A percentile compares a stretch with the other conserved stretches of the same genome.
phyloP scores from a whole-genome alignment of 2,888 invertebrate species.

The Rhynchonema sp. region DNA sequence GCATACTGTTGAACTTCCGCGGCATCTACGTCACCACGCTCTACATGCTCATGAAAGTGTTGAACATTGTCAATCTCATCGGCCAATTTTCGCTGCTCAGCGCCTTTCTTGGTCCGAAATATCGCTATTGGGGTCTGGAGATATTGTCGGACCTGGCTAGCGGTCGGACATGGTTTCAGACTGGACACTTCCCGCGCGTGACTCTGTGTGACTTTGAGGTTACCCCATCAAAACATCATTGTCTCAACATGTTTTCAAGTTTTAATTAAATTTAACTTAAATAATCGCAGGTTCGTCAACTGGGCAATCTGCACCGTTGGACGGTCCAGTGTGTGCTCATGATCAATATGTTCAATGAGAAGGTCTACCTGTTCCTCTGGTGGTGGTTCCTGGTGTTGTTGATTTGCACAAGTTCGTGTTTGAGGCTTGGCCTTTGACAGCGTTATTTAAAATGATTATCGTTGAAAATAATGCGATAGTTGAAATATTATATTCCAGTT shows the following conservation, averaged over 20 bases:
- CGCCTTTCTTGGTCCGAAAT: slow-evolving; percentile 17
- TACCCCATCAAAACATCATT: slow-evolving; percentile 6
- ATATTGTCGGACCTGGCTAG: background rate
- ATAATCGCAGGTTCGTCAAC: slow-evolving; percentile 2
- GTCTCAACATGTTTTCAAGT: background rate
- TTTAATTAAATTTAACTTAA: background rate
- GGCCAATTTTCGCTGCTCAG: slow-evolving; percentile 19
- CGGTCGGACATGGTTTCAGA: slow-evolving; percentile 19
- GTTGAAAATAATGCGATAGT: no score
- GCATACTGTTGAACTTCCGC: background rate
- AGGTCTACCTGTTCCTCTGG: slow-evolving; percentile 26
- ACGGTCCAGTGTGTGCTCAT: slow-evolving; percentile 5
- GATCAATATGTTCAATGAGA: background rate
- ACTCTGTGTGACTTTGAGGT: slow-evolving; percentile 16
- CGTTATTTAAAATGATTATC: no score
- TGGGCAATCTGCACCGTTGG: slow-evolving; percentile 3
- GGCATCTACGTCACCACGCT: slow-evolving; percentile 10
- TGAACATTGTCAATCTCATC: slow-evolving; percentile 20
- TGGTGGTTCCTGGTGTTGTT: slow-evolving; percentile 20
- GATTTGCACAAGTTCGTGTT: slow-evolving; percentile 14
- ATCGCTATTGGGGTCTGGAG: slow-evolving; percentile 4
- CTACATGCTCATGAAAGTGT: slow-evolving; percentile 22
- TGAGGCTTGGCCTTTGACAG: no score
- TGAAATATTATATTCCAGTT: no score
- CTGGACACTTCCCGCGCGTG: slow-evolving; percentile 17